phyloP scores from a whole-genome alignment of 2,888 invertebrate species.

The Drosophila merina region DNA sequence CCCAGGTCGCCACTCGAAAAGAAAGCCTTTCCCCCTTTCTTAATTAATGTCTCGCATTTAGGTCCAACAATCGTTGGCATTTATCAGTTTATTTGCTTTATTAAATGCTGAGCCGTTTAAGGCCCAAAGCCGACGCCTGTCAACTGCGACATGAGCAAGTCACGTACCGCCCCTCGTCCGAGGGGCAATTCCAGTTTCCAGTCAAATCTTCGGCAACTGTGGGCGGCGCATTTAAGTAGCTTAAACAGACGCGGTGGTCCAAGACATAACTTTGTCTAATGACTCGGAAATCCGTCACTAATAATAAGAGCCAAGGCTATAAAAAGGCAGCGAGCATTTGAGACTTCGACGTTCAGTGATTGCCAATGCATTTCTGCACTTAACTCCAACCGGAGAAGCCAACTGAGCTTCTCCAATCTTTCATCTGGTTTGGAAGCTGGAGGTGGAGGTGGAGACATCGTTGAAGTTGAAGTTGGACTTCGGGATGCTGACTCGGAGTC shows the following conservation, averaged over 20 bases:
- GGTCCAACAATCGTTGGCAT: slow-evolving; percentile 45
- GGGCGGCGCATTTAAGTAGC: slow-evolving; percentile 80
- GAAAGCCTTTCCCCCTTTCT: slow-evolving; percentile 30
- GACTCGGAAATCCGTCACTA: slow-evolving; percentile 83
- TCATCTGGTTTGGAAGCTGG: slow-evolving; percentile 17
- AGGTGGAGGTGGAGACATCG: slow-evolving; percentile 1
- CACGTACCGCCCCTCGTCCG: slow-evolving; percentile 43
- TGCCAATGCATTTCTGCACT: slow-evolving; percentile 64
- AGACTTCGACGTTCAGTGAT: slow-evolving; percentile 53
- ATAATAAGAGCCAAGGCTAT: slow-evolving; percentile 76
- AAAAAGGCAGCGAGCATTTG: slow-evolving; percentile 74
- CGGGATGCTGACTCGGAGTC: background rate
- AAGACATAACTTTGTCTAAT: slow-evolving; percentile 82
- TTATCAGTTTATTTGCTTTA: slow-evolving; percentile 68
- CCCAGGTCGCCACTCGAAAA: slow-evolving; percentile 9
- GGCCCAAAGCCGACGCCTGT: slow-evolving; percentile 66
- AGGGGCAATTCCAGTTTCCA: slow-evolving; percentile 1
- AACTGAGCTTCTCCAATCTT: slow-evolving; percentile 9
- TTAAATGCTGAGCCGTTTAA: slow-evolving; percentile 73
- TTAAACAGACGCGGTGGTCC: slow-evolving; percentile 82
- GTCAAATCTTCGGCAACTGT: slow-evolving; percentile 8
- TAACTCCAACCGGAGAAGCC: slow-evolving; percentile 28
- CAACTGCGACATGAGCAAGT: slow-evolving; percentile 73
- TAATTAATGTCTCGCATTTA: slow-evolving; percentile 65
- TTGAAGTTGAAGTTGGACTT: slow-evolving; percentile 9